Conservation (phyloP, 2,113 vertebrate genomes). For the Reinhardtius hippoglossoides region DNA sequence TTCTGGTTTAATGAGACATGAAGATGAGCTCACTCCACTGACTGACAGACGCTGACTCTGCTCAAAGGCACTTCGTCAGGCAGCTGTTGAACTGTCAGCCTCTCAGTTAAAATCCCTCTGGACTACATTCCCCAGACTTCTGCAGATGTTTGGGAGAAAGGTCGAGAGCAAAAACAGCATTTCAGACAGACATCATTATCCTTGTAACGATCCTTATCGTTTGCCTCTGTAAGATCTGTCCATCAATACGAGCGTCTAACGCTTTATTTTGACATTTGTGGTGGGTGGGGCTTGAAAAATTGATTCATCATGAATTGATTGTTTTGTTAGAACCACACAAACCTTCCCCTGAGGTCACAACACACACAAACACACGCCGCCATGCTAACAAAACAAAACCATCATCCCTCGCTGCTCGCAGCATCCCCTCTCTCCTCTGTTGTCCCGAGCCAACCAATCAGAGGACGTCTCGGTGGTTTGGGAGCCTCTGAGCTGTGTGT, state of each 20-base stretch:
- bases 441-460: slow-evolving; percentile 63
- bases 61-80: background rate
- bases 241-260: too few species aligned
- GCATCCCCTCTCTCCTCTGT: slow-evolving; percentile 47
- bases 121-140: background rate
- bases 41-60: background rate
- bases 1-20: background rate
- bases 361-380: slow-evolving; percentile 1
- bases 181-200: too few species aligned
- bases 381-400: slow-evolving; percentile 33
- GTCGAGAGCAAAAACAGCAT: too few species aligned
- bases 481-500: slow-evolving; percentile 15
- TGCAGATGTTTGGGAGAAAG: background rate
- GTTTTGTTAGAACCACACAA: background rate
- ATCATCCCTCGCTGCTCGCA: slow-evolving; percentile 16
- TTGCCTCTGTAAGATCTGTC: too few species aligned
- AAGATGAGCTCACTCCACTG: background rate
- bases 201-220: too few species aligned
- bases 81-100: background rate
- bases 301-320: background rate
- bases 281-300: slow-evolving; percentile 3
- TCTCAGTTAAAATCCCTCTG: background rate
- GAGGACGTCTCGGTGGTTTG: background rate
- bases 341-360: too few species aligned
- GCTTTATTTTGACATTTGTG: background rate